A percentile compares a stretch with the other conserved stretches of the same genome.
These are phyloP conservation scores for Tragelaphus imberbis DNA, from an alignment of 2,113 vertebrate genomes.

Conservation along the genomic window DNA sequence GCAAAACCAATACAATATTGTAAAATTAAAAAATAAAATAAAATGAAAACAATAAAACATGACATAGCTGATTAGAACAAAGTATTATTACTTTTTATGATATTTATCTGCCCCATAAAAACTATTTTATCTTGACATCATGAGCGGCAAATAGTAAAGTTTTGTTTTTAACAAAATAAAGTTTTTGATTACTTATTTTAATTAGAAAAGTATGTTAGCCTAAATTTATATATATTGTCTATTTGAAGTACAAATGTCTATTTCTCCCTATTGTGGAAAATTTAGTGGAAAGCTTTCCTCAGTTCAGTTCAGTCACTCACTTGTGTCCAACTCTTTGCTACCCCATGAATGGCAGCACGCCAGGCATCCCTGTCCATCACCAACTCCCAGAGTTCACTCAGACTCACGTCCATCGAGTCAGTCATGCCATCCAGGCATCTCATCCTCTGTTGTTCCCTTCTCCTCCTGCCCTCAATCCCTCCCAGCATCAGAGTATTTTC, in stretches of 20 bases:
- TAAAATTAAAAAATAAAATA: too few relatives aligned
- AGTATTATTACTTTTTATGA: background rate
- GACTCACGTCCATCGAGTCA: too few relatives aligned
- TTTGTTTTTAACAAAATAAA: background rate
- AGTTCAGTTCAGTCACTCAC: too few relatives aligned
- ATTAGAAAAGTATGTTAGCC: background rate
- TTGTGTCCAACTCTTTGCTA: too few relatives aligned
- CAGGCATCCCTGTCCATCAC: too few relatives aligned
- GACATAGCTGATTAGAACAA: background rate
- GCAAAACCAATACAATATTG: too few relatives aligned
- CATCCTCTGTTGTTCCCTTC: too few relatives aligned
- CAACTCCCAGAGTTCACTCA: too few relatives aligned
- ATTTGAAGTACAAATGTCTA: background rate
- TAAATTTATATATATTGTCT: background rate
- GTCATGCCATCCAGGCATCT: too few relatives aligned
- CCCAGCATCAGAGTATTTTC: too few relatives aligned
- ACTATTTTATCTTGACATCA: background rate
- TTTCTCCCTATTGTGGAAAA: background rate
- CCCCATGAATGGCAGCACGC: too few relatives aligned
- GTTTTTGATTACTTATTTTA: background rate
- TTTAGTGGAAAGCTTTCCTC: background rate
- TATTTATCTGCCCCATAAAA: background rate
- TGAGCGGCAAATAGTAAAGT: background rate
- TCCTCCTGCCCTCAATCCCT: too few relatives aligned
- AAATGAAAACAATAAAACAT: background rate